These are phyloP conservation scores for Drosophila mimica DNA, from an alignment of 2,888 invertebrate species.

Conservation along the genomic window DNA sequence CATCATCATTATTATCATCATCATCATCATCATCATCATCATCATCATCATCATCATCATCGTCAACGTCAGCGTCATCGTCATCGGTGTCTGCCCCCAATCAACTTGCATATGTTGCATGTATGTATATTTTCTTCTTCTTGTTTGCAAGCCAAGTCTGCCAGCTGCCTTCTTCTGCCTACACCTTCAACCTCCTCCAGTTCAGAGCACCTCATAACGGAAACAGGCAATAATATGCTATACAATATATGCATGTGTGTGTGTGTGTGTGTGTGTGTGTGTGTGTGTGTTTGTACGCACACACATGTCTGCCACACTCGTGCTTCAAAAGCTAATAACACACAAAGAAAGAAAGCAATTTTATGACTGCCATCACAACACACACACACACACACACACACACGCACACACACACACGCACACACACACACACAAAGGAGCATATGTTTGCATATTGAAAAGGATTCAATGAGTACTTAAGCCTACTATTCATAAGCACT, in stretches of 20 bases:
- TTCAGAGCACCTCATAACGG: constrained; percentile 48
- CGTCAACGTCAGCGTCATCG: constrained; percentile 10
- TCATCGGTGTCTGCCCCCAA: constrained; percentile 49
- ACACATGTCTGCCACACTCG: not conserved
- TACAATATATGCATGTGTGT: not conserved
- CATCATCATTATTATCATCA: constrained; percentile 23
- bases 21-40: constrained; percentile 11
- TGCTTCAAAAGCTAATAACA: constrained; percentile 45
- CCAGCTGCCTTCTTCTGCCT: constrained; percentile 29
- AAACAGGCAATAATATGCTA: constrained; percentile 47
- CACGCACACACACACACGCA: not conserved
- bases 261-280: not conserved
- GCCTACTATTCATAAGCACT: not conserved
- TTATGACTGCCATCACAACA: not conserved
- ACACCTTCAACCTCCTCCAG: constrained; percentile 46
- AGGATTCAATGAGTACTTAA: not conserved
- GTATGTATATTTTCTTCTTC: constrained; percentile 8
- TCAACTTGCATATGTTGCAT: constrained; percentile 18
- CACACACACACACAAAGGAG: not conserved
- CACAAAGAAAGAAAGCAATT: constrained; percentile 13
- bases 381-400: not conserved
- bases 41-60: constrained; percentile 10
- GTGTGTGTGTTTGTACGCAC: not conserved
- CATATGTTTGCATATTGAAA: not conserved
- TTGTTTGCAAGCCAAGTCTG: constrained; percentile 7